These are phyloP conservation scores for Allacma fusca DNA, from an alignment of 2,888 invertebrate species.

Conservation along the genomic window DNA sequence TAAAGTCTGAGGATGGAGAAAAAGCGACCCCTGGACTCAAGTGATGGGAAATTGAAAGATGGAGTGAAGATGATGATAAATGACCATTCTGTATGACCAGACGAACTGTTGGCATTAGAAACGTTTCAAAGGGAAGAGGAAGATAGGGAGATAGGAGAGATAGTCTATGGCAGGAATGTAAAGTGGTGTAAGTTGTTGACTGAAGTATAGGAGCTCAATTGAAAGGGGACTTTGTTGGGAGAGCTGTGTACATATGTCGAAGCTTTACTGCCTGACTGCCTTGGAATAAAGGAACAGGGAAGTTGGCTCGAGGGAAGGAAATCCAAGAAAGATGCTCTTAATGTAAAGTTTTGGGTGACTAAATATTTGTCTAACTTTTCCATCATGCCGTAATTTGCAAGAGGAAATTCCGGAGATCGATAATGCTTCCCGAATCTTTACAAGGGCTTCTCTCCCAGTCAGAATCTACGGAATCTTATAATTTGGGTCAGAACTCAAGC, in stretches of 20 bases:
- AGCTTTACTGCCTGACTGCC: not conserved
- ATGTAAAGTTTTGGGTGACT: slow-evolving; percentile 4
- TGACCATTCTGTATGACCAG: not conserved
- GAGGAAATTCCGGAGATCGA: not conserved
- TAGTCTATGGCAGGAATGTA: not conserved
- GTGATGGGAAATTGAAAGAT: not conserved
- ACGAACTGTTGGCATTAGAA: not conserved
- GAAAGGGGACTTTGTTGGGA: not conserved
- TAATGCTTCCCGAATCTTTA: not conserved
- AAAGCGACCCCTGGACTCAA: too few species aligned
- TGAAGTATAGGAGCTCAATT: not conserved
- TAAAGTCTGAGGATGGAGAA: too few species aligned
- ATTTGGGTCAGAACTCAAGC: too few species aligned
- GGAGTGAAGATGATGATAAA: not conserved
- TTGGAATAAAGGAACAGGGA: not conserved
- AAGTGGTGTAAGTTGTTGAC: not conserved
- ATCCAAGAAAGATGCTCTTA: not conserved
- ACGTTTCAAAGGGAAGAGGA: not conserved
- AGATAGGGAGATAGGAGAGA: not conserved
- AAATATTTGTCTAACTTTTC: slow-evolving; percentile 16
- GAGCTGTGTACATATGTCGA: not conserved
- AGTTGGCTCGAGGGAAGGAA: not conserved
- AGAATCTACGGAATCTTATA: not conserved
- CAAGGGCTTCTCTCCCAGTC: not conserved
- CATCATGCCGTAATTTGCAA: not conserved